phyloP scores from a whole-genome alignment of 2,888 invertebrate genomes.

The Andrena dorsata region DNA sequence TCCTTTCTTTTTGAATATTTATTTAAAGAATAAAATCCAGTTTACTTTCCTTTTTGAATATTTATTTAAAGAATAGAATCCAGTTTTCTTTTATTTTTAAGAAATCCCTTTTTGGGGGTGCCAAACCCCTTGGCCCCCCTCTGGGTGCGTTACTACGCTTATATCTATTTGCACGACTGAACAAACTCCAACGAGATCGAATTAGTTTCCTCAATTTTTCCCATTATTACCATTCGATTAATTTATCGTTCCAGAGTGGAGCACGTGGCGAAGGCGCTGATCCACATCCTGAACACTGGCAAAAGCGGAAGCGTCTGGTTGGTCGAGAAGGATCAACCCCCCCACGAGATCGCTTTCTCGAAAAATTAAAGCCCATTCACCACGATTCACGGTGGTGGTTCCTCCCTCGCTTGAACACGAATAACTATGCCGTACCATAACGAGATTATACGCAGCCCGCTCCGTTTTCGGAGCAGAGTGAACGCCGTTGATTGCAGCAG shows the following conservation, averaged over 20 bases:
- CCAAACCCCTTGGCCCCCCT: no score
- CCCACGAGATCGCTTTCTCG: conserved; percentile 74
- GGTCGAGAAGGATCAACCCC: conserved; percentile 74
- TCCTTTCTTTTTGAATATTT: no score
- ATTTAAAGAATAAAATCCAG: no score
- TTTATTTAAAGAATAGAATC: no score
- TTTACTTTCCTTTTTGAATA: no score
- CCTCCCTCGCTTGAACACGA: conserved; percentile 76
- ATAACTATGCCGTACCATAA: conserved; percentile 76
- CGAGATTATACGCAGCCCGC: conserved; percentile 53
- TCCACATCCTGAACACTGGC: conserved; percentile 74
- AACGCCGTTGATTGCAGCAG: background rate
- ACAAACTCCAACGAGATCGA: background rate
- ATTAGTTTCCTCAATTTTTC: background rate
- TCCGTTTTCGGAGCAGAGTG: background rate
- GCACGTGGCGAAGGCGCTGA: conserved; percentile 86
- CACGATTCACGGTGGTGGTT: conserved; percentile 56
- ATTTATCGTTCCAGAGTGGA: conserved; percentile 87
- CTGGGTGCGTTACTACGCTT: no score
- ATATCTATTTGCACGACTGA: no score
- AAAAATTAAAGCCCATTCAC: conserved; percentile 73
- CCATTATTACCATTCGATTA: background rate
- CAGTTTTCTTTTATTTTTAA: no score
- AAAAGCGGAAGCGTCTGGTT: conserved; percentile 78
- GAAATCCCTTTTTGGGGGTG: no score